A percentile compares a stretch with the other conserved stretches of the same genome.
phyloP scores from a whole-genome alignment of 1,140 invertebrate genomes.

The Apis cerana region DNA sequence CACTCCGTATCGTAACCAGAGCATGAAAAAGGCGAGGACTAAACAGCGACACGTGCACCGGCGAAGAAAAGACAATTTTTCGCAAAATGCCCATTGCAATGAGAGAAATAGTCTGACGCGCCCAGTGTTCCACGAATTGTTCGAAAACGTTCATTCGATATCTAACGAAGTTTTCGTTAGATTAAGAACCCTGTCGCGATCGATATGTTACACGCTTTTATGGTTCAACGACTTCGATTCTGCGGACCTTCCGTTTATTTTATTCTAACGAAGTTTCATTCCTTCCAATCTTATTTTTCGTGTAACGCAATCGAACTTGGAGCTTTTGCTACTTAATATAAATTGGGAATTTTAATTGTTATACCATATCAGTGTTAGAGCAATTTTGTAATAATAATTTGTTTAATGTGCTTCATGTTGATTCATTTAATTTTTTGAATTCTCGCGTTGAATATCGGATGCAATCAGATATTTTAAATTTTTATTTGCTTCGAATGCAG shows the following conservation, averaged over 20 bases:
- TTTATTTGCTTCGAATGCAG: no score
- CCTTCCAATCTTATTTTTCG: neutral
- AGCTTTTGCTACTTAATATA: neutral
- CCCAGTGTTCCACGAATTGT: constrained; percentile 32
- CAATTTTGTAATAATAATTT: no score
- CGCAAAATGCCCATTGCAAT: constrained; percentile 9
- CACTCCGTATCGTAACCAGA: constrained; percentile 64
- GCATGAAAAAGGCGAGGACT: constrained; percentile 70
- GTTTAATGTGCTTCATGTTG: no score
- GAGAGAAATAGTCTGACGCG: neutral
- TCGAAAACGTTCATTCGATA: constrained; percentile 27
- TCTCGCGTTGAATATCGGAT: no score
- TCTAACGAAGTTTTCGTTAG: constrained; percentile 20
- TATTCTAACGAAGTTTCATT: neutral
- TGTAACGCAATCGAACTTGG: neutral
- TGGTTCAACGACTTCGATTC: neutral
- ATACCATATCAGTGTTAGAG: no score
- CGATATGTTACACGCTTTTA: constrained; percentile 38
- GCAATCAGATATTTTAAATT: no score
- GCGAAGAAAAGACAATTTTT: constrained; percentile 15
- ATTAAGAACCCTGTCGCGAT: constrained; percentile 33
- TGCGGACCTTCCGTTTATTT: neutral
- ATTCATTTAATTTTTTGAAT: no score
- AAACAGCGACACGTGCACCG: constrained; percentile 52
- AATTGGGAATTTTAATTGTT: no score